Evolutionary conservation across 2,113 vertebrate genomes (phyloP).

Genomic region (Rhinolophus ferrumequinum): DNA sequence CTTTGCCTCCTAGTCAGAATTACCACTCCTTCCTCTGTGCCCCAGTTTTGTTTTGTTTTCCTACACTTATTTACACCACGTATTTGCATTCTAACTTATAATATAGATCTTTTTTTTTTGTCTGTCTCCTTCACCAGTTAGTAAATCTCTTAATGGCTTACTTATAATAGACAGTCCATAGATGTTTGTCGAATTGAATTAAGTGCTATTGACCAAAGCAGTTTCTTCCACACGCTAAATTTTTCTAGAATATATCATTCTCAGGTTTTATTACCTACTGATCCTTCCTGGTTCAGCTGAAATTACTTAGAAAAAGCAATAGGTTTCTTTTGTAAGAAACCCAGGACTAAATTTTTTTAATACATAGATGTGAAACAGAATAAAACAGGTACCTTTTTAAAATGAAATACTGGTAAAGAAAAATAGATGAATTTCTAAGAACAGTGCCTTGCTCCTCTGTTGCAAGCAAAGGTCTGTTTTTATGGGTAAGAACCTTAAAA

Average conservation of each 20-base stretch:
- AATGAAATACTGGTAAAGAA: neutral
- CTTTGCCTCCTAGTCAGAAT: neutral
- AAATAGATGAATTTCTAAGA: slow-evolving; percentile 36
- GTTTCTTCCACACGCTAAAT: neutral
- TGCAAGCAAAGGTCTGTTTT: neutral
- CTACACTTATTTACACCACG: neutral
- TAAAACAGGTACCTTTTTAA: neutral
- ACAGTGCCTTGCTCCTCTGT: neutral
- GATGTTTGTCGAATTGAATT: slow-evolving; percentile 14
- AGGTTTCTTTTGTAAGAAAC: neutral
- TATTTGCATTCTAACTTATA: neutral
- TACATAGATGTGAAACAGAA: neutral
- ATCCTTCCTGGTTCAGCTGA: neutral
- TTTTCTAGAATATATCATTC: neutral
- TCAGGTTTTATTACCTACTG: neutral
- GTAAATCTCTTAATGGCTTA: neutral
- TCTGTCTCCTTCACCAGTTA: neutral
- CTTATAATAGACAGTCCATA: neutral
- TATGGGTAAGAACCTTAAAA: neutral
- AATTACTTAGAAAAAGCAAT: neutral
- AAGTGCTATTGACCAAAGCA: neutral
- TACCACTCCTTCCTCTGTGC: neutral
- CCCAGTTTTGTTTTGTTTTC: neutral
- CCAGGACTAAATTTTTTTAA: neutral
- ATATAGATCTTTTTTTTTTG: neutral